A percentile compares a stretch with the other conserved stretches of the same genome.
phyloP scores from a whole-genome alignment of 2,888 invertebrate species.

The Actias luna region DNA sequence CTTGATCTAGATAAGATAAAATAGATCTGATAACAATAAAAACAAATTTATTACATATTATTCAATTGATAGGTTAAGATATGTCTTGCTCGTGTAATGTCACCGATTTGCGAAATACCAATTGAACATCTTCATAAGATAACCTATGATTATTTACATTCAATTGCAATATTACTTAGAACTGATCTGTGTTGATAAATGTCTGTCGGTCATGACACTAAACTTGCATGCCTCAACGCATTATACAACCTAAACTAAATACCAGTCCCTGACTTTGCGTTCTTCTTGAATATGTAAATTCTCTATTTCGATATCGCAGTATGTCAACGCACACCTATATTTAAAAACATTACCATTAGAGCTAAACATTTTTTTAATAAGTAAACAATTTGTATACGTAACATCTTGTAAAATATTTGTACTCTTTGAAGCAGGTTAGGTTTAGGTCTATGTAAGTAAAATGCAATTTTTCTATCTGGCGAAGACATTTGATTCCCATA shows the following conservation, averaged over 20 bases:
- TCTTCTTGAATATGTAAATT: not conserved
- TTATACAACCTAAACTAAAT: not conserved
- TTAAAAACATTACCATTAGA: no score
- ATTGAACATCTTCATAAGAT: conserved; percentile 6
- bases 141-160: conserved; percentile 2
- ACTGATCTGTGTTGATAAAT: not conserved
- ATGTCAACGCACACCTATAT: not conserved
- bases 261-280: not conserved
- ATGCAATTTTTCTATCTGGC: no score
- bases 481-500: no score
- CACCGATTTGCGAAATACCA: not conserved
- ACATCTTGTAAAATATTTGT: no score
- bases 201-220: conserved; percentile 1
- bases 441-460: no score
- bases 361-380: no score
- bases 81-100: conserved; percentile 7
- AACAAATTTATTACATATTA: not conserved
- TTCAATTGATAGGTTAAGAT: not conserved
- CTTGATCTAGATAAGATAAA: not conserved
- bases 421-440: no score
- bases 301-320: not conserved
- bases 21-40: not conserved
- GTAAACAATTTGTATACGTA: no score
- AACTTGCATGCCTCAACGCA: not conserved
- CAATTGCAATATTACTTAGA: not conserved